Base-by-base conservation (phyloP, 2,113 vertebrate species). In the Ptilonorhynchus violaceus region DNA sequence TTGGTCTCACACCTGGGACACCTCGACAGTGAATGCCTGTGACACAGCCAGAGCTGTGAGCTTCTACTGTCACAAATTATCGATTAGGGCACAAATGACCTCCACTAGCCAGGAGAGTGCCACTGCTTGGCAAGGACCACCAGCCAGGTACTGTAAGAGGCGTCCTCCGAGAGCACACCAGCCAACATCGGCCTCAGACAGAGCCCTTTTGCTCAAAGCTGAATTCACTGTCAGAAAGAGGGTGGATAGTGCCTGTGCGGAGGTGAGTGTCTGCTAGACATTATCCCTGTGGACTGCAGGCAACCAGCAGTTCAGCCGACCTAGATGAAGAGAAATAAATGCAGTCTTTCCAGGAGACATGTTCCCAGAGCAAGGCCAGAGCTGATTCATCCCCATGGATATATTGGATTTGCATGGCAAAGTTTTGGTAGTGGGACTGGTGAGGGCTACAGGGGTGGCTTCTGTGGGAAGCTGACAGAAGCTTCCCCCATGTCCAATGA, bases 371-470 rank as follows among this genome's bases (percentile, higher is more conserved):
- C 23, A 78, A 78, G 37, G 28, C 15, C n/a, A 69, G 46, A 56
- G 53, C 11, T 85, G 46, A 50, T 4, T 4, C 15, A 16, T 24
- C 16, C 31, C 15, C n/a, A 17, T 0, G 0, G 33, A 39, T 19
- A 10, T 13, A 50, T 1, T 19, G 11, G 15, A 13, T 49, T 73
- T 42, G 8, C 0, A 0, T 47, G 15, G 11, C 6, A 68, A 68
- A 35, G 9, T 62, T 60, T 55, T 44, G 53, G 9, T 25, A 25
- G 41, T 33, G n/a, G 63, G 4, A 5, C 2, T 62, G 6, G 18
- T 5, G 4, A 20, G 13, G 22, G 8, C 4, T 37, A 21, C 27
- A 49, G 7, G 23, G 12, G 6, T 24, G 31, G 18, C 7, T 55
- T 67, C 46, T 80, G 22, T 14, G 18, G 31, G 39, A 47, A 60